These are phyloP conservation scores for Brachyalestes nurse DNA, from an alignment of 2,797 vertebrate genomes.

Conservation along the genomic window DNA sequence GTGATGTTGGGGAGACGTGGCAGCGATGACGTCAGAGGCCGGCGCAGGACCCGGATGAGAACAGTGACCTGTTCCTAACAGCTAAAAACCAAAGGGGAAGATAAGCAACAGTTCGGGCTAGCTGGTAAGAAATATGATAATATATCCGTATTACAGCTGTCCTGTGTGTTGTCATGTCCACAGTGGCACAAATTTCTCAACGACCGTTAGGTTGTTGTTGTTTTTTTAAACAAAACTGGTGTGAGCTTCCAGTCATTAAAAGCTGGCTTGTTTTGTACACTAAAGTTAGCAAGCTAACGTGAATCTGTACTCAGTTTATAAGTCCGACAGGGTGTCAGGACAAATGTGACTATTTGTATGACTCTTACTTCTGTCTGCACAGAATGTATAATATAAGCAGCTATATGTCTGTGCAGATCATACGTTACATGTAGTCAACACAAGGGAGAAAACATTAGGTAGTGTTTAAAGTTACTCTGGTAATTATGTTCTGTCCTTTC, in stretches of 20 bases:
- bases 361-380: not conserved
- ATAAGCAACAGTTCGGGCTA: conserved; percentile 7
- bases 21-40: conserved; percentile 63
- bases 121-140: conserved; percentile 27
- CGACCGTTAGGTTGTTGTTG: not conserved
- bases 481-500: not conserved
- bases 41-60: conserved; percentile 57
- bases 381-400: not conserved
- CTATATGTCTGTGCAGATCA: not conserved
- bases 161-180: not conserved
- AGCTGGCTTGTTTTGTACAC: not conserved
- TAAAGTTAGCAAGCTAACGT: not conserved
- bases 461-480: not conserved
- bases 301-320: not conserved
- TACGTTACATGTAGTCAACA: not conserved
- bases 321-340: not conserved
- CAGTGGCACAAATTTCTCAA: not conserved
- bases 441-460: not conserved
- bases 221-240: no score
- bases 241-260: not conserved
- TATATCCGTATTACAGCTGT: not conserved
- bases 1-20: conserved; percentile 63
- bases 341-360: no score
- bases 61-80: conserved; percentile 8
- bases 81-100: conserved; percentile 13